phyloP scores from a whole-genome alignment of 2,797 vertebrate species.

The Smutsia gigantea region DNA sequence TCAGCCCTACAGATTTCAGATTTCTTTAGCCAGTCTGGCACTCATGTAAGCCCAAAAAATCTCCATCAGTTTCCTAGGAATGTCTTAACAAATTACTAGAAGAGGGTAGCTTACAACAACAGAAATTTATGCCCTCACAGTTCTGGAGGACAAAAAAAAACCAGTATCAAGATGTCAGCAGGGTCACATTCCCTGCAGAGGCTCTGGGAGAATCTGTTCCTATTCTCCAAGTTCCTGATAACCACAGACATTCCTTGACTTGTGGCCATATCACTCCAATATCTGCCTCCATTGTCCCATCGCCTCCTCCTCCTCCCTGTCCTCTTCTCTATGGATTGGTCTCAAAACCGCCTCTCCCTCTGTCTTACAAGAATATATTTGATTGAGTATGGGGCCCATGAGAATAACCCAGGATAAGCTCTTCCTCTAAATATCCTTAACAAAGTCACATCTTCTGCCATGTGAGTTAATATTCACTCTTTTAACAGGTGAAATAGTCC shows the following conservation, averaged over 20 bases:
- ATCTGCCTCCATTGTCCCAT: neutral
- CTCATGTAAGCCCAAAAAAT: neutral
- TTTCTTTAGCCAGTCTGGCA: neutral
- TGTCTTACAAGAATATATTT: neutral
- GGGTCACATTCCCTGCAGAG: neutral
- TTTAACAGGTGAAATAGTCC: neutral
- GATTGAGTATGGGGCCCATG: neutral
- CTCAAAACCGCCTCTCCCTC: neutral
- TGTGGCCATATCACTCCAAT: neutral
- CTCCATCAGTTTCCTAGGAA: neutral
- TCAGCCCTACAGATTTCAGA: neutral
- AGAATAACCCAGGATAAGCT: neutral
- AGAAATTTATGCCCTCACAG: neutral
- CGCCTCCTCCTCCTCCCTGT: neutral
- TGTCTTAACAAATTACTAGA: neutral
- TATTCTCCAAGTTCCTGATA: neutral
- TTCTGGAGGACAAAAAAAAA: neutral
- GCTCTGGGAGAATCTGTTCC: neutral
- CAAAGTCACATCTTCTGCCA: neutral
- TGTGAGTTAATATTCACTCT: neutral
- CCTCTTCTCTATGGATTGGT: neutral
- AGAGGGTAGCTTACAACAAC: neutral
- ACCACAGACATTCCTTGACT: too few relatives aligned
- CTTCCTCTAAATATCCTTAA: neutral
- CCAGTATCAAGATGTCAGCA: neutral